Base-by-base conservation (phyloP, 2,888 invertebrate species). In the Diaprepes abbreviatus region DNA sequence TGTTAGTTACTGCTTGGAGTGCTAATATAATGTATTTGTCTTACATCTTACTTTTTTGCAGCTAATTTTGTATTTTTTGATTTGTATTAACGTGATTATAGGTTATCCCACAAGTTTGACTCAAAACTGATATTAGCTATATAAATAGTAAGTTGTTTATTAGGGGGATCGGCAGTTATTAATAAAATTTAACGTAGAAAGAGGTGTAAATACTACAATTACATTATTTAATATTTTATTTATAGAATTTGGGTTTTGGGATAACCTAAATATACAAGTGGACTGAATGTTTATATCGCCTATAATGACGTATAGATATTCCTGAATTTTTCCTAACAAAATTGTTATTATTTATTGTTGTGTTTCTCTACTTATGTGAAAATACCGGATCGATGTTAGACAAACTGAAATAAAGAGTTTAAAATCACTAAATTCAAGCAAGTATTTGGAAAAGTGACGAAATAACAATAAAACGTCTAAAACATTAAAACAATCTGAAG, bases 1-100 rank as follows among this genome's bases (percentile, higher is more conserved):
- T 80, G 74, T 80, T 79, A 75, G 75, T 81, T 81, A 80, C 79
- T 81, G 84, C 84, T 84, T 84, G 84, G 84, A 84, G 84, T 84
- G 84, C 84, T 84, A 84, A 84, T 84, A 84, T 83, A 77, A 73
- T 77, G 71, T 78, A 62, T 70, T 66, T 72, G 63, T 74, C 67
- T 59, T 40, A 59, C 48, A 10, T 70, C 19, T 66, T 57, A 54
- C 43, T 43, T 68, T 71, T 67, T 68, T 68, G 66, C 71, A 71
- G 71, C 68, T 71, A 68, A 65, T 65, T 45, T 36, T 48, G 45
- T 48, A 17, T 14, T 54, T 60, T 67, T 28, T n/a, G 24, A 43
- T 52, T 59, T 66, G 31, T 48, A 68, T 68, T 68, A 64, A 68
- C 57, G 35, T 36, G 5, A 59, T 36, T 58, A 17, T 64, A 69